Percentiles rank a stretch among this genome's conserved stretches.
These are phyloP conservation scores for Chymomyza costata DNA, from an alignment of 1,140 invertebrate species.

Conservation along the genomic window DNA sequence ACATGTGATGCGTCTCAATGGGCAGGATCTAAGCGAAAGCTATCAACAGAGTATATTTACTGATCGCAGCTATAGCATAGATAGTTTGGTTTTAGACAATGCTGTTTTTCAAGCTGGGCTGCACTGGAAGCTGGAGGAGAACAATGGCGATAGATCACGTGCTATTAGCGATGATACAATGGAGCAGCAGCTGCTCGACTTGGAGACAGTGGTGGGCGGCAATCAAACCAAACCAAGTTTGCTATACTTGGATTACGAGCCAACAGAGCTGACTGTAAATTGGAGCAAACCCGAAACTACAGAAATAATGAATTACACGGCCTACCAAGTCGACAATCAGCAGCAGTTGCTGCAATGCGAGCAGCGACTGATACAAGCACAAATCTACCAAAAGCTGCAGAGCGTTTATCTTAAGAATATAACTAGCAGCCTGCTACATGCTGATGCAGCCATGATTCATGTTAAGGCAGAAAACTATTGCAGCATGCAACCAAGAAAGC, in stretches of 20 bases:
- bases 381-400: conserved; percentile 3
- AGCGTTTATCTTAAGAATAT: conserved; percentile 32
- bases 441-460: background rate
- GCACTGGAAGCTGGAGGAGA: conserved; percentile 1
- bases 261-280: background rate
- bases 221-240: conserved; percentile 12
- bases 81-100: conserved; percentile 49
- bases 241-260: conserved; percentile 52
- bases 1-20: conserved; percentile 52
- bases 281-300: background rate
- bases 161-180: background rate
- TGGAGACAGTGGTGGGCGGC: conserved; percentile 7
- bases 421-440: conserved; percentile 9
- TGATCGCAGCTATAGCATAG: conserved; percentile 55
- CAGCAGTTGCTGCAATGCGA: conserved; percentile 12
- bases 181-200: background rate
- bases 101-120: conserved; percentile 46
- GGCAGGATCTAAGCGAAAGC: conserved; percentile 46
- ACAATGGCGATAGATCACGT: background rate
- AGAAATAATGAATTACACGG: conserved; percentile 2
- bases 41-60: conserved; percentile 53
- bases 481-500: conserved; percentile 6
- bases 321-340: conserved; percentile 16
- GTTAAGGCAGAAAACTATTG: conserved; percentile 55
- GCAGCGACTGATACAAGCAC: conserved; percentile 6